Percentiles rank a stretch among this genome's conserved stretches.
phyloP scores from a whole-genome alignment of 1,140 invertebrate genomes.

The Diabrotica virgifera region DNA sequence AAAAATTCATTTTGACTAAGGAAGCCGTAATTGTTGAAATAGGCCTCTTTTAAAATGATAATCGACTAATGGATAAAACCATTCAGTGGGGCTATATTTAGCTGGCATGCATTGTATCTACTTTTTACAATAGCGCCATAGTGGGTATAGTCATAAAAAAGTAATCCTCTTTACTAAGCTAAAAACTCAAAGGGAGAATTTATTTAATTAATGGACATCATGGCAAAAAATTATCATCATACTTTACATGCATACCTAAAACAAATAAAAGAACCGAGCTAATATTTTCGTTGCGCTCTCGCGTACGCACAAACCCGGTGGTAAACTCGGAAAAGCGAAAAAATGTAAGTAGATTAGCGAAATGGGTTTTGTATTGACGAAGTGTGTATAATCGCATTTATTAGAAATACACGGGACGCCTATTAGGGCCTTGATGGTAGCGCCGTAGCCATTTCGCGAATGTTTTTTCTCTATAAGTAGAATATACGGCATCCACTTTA shows the following conservation, averaged over 20 bases:
- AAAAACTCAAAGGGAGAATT: no score
- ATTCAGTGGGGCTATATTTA: no score
- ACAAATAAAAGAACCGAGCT: background rate
- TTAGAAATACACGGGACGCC: conserved; percentile 18
- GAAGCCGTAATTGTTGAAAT: no score
- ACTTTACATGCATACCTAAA: background rate
- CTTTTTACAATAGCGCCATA: no score
- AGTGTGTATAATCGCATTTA: conserved; percentile 18
- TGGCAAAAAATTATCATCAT: background rate
- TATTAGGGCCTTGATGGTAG: conserved; percentile 14
- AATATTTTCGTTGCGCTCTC: background rate
- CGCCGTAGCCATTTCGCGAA: background rate
- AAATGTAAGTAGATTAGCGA: conserved; percentile 5
- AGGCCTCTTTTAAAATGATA: no score
- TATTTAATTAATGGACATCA: no score
- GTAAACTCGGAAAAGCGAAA: conserved; percentile 9
- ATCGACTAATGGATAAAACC: no score
- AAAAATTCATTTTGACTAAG: no score
- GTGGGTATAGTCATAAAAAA: no score
- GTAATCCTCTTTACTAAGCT: no score
- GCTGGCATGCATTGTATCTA: no score
- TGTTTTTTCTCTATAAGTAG: conserved; percentile 12
- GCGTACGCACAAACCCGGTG: background rate
- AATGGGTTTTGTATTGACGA: conserved; percentile 7
- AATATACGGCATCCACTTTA: conserved; percentile 22